Evolutionary conservation across 1,140 invertebrate genomes (phyloP).

Genomic region (Orussus abietinus): DNA sequence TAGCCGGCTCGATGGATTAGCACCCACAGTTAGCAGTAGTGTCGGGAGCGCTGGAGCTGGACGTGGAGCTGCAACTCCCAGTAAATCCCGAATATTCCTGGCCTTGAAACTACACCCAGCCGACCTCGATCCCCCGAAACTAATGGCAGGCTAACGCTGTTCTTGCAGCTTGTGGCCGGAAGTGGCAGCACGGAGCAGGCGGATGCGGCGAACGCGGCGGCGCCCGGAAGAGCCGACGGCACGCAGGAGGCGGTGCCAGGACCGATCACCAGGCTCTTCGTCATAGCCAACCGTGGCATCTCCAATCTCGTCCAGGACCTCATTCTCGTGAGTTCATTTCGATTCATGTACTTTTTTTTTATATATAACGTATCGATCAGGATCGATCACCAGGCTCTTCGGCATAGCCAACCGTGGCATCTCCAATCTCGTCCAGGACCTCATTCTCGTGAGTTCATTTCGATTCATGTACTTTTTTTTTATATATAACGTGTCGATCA

Average conservation of each 20-base stretch:
- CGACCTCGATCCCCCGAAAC: constrained; percentile 2
- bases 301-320: constrained; percentile 81
- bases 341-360: no score
- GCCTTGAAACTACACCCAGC: constrained; percentile 1
- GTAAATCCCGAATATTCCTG: constrained; percentile 17
- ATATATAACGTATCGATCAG: no score
- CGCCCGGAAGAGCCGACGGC: constrained; percentile 56
- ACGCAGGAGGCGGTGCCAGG: constrained; percentile 76
- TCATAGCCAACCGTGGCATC: constrained; percentile 77
- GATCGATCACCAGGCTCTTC: no score
- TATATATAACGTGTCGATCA: no score
- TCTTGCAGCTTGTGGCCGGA: constrained; percentile 68
- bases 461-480: no score
- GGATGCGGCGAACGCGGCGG: constrained; percentile 56
- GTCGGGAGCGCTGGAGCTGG: constrained; percentile 52
- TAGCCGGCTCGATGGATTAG: no score
- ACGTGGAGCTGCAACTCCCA: constrained; percentile 43
- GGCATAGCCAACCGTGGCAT: no score
- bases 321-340: constrained; percentile 73
- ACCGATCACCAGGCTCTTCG: constrained; percentile 77
- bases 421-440: no score
- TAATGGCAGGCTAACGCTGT: constrained; percentile 1
- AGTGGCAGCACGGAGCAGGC: constrained; percentile 55
- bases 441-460: no score
- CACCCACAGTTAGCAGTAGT: no score